Evolutionary conservation across 2,888 invertebrate genomes (phyloP), one percentile per base, ranked within the genome.

Genomic region (Sycophila texana): DNA sequence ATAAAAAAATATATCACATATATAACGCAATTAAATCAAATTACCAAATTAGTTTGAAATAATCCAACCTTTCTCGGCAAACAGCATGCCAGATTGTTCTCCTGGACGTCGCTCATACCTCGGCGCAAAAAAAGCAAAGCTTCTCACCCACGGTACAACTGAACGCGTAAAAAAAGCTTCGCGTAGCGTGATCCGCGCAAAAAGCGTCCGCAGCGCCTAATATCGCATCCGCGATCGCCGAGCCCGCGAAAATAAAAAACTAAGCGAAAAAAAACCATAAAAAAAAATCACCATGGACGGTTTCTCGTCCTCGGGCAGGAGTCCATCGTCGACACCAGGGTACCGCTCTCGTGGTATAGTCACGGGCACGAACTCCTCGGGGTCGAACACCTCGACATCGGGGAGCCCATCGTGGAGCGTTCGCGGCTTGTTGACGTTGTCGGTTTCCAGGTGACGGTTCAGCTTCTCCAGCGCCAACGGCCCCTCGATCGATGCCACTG

Each of bases 291-390:
- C 84, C 83, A 5, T 88, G 83, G n/a, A 89, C 89, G 53, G 72
- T 61, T 47, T 76, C 55, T 74, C 80, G 16, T 79, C 57, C 26
- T 77, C 57, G 30, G 87, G 81, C 16, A 93, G 90, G 10, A 95
- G 91, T 0, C 94, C 94, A 86, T 95, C 95, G 81, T 95, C 95
- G 65, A 94, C 92, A 47, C 94, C 63, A 2, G 77, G 80, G 5
- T 92, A 92, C 84, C 49, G 53, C 0, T 82, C 72, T 1, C 58
- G 70, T 57, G 18, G 80, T 0, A 5, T 81, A 39, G 68, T 83
- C 10, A 7, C n/a, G 39, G 7, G 16, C 49, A 65, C 80, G 0
- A 77, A 71, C 0, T 72, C 85, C 16, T 87, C 87, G 39, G 86
- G 83, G 13, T 91, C 92, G 61, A 93, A 88, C 77, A 93, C 93